These are phyloP conservation scores for Agrochola circellaris DNA, from an alignment of 2,888 invertebrate genomes.

Conservation along the genomic window DNA sequence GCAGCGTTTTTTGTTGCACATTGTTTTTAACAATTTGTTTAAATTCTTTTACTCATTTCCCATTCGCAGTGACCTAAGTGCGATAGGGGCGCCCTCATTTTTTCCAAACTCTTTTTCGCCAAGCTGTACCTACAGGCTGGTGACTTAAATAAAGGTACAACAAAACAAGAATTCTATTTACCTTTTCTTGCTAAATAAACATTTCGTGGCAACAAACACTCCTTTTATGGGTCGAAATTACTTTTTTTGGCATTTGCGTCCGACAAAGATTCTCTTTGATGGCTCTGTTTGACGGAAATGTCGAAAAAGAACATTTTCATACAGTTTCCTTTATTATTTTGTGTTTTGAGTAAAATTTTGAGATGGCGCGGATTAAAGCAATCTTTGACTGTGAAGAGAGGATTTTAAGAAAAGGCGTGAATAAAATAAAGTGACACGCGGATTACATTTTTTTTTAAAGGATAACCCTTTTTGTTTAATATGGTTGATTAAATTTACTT, in stretches of 20 bases:
- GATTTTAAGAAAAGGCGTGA: neutral
- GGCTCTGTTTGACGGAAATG: conserved; percentile 56
- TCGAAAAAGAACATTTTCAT: conserved; percentile 55
- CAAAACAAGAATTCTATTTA: conserved; percentile 30
- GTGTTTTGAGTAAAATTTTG: conserved; percentile 45
- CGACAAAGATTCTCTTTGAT: conserved; percentile 58
- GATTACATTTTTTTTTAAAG: neutral
- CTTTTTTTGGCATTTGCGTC: conserved; percentile 59
- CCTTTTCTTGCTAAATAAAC: conserved; percentile 38
- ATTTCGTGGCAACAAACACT: conserved; percentile 53
- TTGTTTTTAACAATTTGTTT: too few relatives aligned
- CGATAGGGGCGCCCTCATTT: too few relatives aligned
- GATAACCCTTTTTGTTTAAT: neutral
- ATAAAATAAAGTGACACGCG: neutral
- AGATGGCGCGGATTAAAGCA: conserved; percentile 23
- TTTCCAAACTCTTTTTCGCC: too few relatives aligned
- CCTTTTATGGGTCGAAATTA: conserved; percentile 58
- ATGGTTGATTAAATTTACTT: neutral
- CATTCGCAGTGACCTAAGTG: too few relatives aligned
- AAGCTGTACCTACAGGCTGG: neutral
- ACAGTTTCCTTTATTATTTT: conserved; percentile 58
- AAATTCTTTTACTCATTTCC: too few relatives aligned
- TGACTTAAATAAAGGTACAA: conserved; percentile 10
- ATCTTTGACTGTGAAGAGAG: conserved; percentile 8
- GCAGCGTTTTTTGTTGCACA: too few relatives aligned